These are phyloP conservation scores for Lasioglossum vierecki DNA, from an alignment of 2,888 invertebrate species.

Conservation along the genomic window DNA sequence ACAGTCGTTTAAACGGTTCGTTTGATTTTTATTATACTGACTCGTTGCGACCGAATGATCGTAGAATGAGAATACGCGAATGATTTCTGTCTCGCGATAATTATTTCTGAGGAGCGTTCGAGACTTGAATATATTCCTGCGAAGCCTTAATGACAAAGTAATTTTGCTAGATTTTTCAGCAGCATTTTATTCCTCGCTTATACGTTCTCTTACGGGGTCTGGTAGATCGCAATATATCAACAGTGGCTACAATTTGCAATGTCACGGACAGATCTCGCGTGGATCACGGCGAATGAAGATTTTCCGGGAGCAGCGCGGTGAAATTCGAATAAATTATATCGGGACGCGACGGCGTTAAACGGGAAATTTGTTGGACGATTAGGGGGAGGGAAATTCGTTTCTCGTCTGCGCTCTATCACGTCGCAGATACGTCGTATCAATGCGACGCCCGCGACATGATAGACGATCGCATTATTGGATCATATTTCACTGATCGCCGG, in stretches of 20 bases:
- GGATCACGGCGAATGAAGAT: constrained; percentile 9
- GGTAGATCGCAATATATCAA: neutral
- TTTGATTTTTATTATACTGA: neutral
- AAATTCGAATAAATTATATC: constrained; percentile 41
- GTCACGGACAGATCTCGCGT: neutral
- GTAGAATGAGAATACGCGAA: neutral
- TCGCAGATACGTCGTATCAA: constrained; percentile 52
- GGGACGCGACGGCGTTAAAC: constrained; percentile 23
- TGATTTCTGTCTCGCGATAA: neutral
- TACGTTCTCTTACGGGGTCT: neutral
- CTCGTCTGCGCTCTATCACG: constrained; percentile 26
- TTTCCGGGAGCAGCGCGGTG: neutral
- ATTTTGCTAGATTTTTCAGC: neutral
- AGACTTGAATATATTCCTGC: neutral
- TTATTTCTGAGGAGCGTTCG: neutral
- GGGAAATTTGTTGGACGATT: constrained; percentile 54
- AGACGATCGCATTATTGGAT: constrained; percentile 62
- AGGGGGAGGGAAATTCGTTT: constrained; percentile 45
- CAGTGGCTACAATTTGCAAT: neutral
- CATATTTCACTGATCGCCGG: constrained; percentile 56
- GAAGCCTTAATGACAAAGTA: neutral
- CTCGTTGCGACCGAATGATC: neutral
- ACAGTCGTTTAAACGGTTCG: neutral
- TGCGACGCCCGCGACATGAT: constrained; percentile 42
- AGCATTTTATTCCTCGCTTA: neutral